A percentile compares a stretch with the other conserved stretches of the same genome.
phyloP scores from a whole-genome alignment of 2,113 vertebrate species.

The Corythornis vintsioides region DNA sequence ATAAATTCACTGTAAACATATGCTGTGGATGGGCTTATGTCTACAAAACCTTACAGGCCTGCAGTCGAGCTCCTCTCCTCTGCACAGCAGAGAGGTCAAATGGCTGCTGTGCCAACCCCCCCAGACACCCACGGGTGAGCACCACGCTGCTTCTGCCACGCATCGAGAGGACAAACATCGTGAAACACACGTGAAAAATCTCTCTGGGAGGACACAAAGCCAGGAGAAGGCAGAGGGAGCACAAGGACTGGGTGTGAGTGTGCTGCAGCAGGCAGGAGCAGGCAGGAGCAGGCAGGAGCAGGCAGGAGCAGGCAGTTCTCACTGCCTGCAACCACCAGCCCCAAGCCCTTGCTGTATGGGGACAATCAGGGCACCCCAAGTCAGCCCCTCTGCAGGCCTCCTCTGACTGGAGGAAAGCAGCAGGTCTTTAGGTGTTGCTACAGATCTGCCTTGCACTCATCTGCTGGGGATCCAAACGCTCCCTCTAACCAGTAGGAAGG shows the following conservation, averaged over 20 bases:
- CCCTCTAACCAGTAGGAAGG: no score
- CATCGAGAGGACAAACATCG: no score
- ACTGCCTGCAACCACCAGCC: not conserved
- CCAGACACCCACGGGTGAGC: not conserved
- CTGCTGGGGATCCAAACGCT: not conserved
- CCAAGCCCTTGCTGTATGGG: accelerated
- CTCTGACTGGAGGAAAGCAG: not conserved
- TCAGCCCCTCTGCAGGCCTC: not conserved
- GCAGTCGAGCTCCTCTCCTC: not conserved
- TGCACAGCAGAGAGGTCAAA: not conserved
- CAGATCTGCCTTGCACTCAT: not conserved
- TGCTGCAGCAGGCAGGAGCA: not conserved
- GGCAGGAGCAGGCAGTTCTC: not conserved
- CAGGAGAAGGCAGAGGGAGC: not conserved
- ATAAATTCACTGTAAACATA: constrained; percentile 44
- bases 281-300: not conserved
- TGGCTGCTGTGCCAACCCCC: accelerated
- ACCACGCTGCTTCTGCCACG: not conserved
- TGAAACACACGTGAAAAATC: not conserved
- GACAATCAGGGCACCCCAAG: not conserved
- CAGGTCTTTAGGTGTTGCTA: not conserved
- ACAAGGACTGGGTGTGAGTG: accelerated
- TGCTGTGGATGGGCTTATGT: not conserved
- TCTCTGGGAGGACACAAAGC: not conserved
- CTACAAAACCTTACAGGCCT: not conserved